A percentile compares a stretch with the other conserved stretches of the same genome.
phyloP scores from a whole-genome alignment of 1,140 invertebrate genomes.

The Drosophila melanogaster region Release_6_plus_ISO1_MT NT_033777.3:22139501-22140000 shows the following conservation, averaged over 20 bases:
- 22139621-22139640: constrained; percentile 68
- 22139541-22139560: constrained; percentile 66
- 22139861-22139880: constrained; percentile 5
- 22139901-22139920: constrained; percentile 48
- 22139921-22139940: constrained; percentile 45
- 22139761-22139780: too few relatives aligned
- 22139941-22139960: constrained; percentile 38
- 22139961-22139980: constrained; percentile 7
- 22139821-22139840: too few relatives aligned
- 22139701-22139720: background rate
- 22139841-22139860: background rate
- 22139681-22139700: constrained; percentile 16
- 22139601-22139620: constrained; percentile 48
- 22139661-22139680: background rate
- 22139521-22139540: constrained; percentile 64
- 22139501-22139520: constrained; percentile 73
- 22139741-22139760: too few relatives aligned
- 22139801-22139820: too few relatives aligned
- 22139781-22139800: too few relatives aligned
- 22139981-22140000: constrained; percentile 10
- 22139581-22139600: constrained; percentile 72
- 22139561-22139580: constrained; percentile 44
- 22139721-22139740: background rate
- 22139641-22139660: constrained; percentile 29
- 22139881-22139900: constrained; percentile 21